Evolutionary conservation across 2,888 invertebrate species (phyloP).

Genomic region (Sinohyriopsis cumingii): DNA sequence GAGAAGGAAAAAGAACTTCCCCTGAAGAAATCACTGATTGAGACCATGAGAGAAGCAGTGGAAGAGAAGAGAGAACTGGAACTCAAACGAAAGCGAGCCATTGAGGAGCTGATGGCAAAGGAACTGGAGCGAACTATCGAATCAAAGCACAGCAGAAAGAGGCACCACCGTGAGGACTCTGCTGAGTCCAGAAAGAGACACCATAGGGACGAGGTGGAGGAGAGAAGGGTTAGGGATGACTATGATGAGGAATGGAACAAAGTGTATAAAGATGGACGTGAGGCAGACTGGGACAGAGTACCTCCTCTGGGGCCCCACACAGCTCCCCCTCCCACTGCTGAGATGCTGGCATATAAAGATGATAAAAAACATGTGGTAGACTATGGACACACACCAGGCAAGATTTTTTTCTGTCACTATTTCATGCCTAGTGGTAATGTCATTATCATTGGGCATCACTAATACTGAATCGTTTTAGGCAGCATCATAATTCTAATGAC

Average conservation of each 20-base stretch:
- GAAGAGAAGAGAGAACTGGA: slow-evolving; percentile 41
- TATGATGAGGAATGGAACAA: slow-evolving; percentile 7
- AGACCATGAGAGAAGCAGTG: slow-evolving; percentile 27
- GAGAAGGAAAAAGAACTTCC: slow-evolving; percentile 34
- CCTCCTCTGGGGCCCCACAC: too few species aligned
- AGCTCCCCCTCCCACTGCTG: slow-evolving; percentile 33
- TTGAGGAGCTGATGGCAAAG: slow-evolving; percentile 50
- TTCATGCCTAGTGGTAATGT: too few species aligned
- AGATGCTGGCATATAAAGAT: slow-evolving; percentile 34
- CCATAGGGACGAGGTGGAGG: slow-evolving; percentile 9
- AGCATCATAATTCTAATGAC: too few species aligned
- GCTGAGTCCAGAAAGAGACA: slow-evolving; percentile 12
- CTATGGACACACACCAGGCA: slow-evolving; percentile 24
- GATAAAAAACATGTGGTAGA: slow-evolving; percentile 30
- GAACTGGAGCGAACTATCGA: slow-evolving; percentile 46
- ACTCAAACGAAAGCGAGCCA: slow-evolving; percentile 42
- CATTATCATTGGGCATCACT: too few species aligned
- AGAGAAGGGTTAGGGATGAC: not conserved
- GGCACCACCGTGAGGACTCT: slow-evolving; percentile 15
- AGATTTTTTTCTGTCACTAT: too few species aligned
- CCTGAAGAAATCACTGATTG: slow-evolving; percentile 28
- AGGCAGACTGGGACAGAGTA: slow-evolving; percentile 17
- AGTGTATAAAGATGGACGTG: slow-evolving; percentile 18
- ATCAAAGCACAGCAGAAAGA: slow-evolving; percentile 14
- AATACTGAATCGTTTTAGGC: too few species aligned